Conservation (phyloP, 2,113 vertebrate genomes). For the Orientallactaga bullata region DNA sequence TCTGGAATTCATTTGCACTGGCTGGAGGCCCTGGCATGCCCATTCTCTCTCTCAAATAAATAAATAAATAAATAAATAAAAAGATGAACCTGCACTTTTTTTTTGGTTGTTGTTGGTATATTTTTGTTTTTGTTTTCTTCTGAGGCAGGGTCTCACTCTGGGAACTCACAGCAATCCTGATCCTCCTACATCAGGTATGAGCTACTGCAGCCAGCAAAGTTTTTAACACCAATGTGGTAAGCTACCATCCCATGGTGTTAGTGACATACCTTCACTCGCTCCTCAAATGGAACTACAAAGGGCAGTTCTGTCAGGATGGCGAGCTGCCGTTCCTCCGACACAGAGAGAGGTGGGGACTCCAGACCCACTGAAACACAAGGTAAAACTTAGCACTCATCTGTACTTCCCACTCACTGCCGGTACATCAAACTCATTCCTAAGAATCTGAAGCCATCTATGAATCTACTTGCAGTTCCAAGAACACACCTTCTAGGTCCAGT, state of each 20-base stretch:
- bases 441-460: not conserved
- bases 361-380: conserved; percentile 90
- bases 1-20: no score
- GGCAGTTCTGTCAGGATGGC: conserved; percentile 98
- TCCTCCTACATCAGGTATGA: no score
- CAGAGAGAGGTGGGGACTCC: conserved; percentile 96
- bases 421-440: not conserved
- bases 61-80: no score
- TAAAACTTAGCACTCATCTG: not conserved
- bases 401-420: not conserved
- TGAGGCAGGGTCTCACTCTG: no score
- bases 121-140: not conserved
- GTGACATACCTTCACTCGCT: conserved; percentile 96
- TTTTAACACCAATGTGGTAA: not conserved
- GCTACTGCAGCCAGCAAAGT: no score
- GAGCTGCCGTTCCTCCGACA: conserved; percentile 97
- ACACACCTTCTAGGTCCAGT: not conserved
- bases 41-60: no score
- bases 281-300: conserved; percentile 98
- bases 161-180: no score
- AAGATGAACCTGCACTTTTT: no score
- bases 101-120: not conserved
- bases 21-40: no score
- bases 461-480: not conserved
- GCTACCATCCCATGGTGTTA: not conserved